A percentile compares a stretch with the other conserved stretches of the same genome.
These are phyloP conservation scores for Drosophila falleni DNA, from an alignment of 2,888 invertebrate species.

Conservation along the genomic window DNA sequence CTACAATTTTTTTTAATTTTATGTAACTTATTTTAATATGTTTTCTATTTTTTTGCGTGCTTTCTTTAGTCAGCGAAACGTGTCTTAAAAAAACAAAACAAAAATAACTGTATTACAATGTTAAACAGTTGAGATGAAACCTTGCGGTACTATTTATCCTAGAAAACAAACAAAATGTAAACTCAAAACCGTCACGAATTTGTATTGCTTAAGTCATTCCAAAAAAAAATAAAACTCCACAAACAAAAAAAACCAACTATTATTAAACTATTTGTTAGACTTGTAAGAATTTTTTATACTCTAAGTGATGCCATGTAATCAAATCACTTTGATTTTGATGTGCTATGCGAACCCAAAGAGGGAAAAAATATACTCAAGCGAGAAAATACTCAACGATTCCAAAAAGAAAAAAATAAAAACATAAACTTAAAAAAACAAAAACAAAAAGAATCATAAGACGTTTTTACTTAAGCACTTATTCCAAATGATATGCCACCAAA, in stretches of 20 bases:
- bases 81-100: slow-evolving; percentile 62
- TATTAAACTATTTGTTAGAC: slow-evolving; percentile 63
- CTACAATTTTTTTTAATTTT: slow-evolving; percentile 29
- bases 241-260: slow-evolving; percentile 1
- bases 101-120: slow-evolving; percentile 68
- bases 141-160: slow-evolving; percentile 60
- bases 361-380: slow-evolving; percentile 26
- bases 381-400: slow-evolving; percentile 52
- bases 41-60: slow-evolving; percentile 45
- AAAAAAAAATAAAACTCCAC: slow-evolving; percentile 5
- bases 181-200: slow-evolving; percentile 72
- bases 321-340: slow-evolving; percentile 48
- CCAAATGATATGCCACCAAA: slow-evolving; percentile 78
- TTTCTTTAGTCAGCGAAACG: slow-evolving; percentile 64
- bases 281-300: slow-evolving; percentile 50
- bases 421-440: background rate
- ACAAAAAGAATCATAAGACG: slow-evolving; percentile 15
- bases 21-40: slow-evolving; percentile 48
- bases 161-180: slow-evolving; percentile 39
- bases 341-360: slow-evolving; percentile 35
- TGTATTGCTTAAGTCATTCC: slow-evolving; percentile 53
- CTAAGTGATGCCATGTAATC: slow-evolving; percentile 54
- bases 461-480: slow-evolving; percentile 60
- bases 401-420: slow-evolving; percentile 40
- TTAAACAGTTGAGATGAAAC: slow-evolving; percentile 42